Percentiles rank a stretch among this genome's conserved stretches.
These are phyloP conservation scores for Parauchenoglanis punctatus DNA, from an alignment of 2,797 vertebrate species.

Conservation along the genomic window DNA sequence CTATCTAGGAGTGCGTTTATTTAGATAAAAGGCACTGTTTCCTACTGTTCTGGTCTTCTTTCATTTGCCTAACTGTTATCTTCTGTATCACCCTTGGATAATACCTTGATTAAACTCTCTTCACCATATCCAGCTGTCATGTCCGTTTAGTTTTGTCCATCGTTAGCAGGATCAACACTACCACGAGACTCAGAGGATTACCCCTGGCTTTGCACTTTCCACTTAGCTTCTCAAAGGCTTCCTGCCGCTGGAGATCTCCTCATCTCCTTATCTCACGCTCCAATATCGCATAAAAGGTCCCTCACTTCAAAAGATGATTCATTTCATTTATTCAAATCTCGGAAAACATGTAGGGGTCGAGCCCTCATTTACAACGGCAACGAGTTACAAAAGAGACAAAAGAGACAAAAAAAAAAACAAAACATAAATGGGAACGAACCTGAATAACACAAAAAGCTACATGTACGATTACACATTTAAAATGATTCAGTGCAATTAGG, in stretches of 20 bases:
- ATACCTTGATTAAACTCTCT: slow-evolving; percentile 33
- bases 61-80: neutral
- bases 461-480: neutral
- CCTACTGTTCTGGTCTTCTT: neutral
- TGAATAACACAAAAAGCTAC: neutral
- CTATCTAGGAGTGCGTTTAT: neutral
- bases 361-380: neutral
- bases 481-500: neutral
- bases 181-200: slow-evolving; percentile 11
- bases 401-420: too few relatives aligned
- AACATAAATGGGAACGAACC: neutral
- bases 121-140: slow-evolving; percentile 17
- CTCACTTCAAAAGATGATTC: slow-evolving; percentile 39
- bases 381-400: neutral
- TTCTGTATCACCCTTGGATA: neutral
- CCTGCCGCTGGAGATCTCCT: slow-evolving; percentile 29
- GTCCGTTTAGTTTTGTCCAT: slow-evolving; percentile 16
- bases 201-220: neutral
- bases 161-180: slow-evolving; percentile 38
- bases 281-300: slow-evolving; percentile 26
- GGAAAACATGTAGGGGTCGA: neutral
- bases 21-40: neutral
- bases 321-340: slow-evolving; percentile 3
- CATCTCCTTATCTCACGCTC: slow-evolving; percentile 19
- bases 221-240: slow-evolving; percentile 25